phyloP scores from a whole-genome alignment of 2,797 vertebrate genomes.

The Sylvilagus floridanus region DNA sequence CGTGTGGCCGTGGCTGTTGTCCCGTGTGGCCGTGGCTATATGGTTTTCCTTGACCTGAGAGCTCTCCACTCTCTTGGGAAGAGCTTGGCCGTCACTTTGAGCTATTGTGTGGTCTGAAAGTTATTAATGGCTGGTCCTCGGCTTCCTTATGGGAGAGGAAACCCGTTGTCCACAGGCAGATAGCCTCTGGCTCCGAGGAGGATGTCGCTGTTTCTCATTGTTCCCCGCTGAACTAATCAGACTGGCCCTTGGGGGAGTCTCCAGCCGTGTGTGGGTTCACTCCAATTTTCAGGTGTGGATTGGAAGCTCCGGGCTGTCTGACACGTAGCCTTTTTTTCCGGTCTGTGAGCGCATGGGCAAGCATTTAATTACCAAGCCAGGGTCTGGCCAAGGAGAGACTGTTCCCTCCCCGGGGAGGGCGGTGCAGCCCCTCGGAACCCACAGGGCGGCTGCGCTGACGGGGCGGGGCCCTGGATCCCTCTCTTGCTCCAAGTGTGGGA shows the following conservation, averaged over 20 bases:
- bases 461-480: background rate
- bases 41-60: background rate
- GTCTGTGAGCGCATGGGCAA: background rate
- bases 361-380: background rate
- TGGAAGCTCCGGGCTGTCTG: background rate
- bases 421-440: rapidly evolving
- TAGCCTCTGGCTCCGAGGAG: background rate
- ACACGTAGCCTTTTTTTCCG: background rate
- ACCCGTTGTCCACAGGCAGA: too few species aligned
- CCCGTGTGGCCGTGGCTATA: background rate
- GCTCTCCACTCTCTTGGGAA: too few species aligned
- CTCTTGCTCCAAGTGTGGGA: background rate
- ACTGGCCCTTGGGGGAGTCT: too few species aligned
- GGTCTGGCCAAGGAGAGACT: background rate
- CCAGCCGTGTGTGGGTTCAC: background rate
- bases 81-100: background rate
- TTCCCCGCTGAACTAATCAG: background rate
- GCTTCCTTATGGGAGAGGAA: background rate
- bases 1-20: background rate
- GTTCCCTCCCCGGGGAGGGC: background rate
- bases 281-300: background rate
- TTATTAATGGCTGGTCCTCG: too few species aligned
- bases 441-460: rapidly evolving
- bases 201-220: background rate
- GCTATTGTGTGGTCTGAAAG: background rate